Evolutionary conservation across 2,888 invertebrate genomes (phyloP), one percentile per base, ranked within the genome.

Genomic region (Netelia melanura): DNA sequence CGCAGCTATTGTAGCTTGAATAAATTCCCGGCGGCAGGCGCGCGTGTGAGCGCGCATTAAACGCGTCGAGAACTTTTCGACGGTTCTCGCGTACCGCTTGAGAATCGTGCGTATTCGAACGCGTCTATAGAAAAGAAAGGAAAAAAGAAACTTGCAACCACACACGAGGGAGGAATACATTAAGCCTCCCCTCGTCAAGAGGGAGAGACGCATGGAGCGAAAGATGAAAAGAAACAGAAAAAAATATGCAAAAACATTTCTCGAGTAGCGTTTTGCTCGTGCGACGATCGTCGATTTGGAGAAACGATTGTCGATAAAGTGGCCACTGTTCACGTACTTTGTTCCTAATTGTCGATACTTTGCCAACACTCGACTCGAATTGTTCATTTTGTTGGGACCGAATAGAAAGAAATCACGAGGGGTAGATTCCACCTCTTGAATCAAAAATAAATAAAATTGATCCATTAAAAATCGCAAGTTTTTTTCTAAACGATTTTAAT

Each of bases 31-130:
- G 11, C 48, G 48, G 10, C 11, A 14, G 72, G 38, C 65, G 77
- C 86, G 88, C 87, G 89, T 90, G 91, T 89, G 90, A 87, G 89
- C 88, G 82, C 89, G 91, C 90, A 91, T 91, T 90, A 89, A 90
- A 87, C 87, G 77, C 75, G 85, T 81, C 62, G 48, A 64, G 74
- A 64, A 75, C 75, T 81, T 77, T 84, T 84, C 81, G 68, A 83
- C 48, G 72, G 72, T 61, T 72, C 52, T 72, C 72, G 61, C 58
- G 21, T 68, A 67, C 38, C n/a, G 65, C 77, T 71, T 21, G 61
- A 67, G 75, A 80, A 70, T 72, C 38, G 79, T 79, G 56, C 44
- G 56, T 21, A 21, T 76, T 79, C 65, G 48, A 82, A 71, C 43
- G 62, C 43, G 38, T 38, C 61, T 64, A 70, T 21, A 83, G 56